A percentile compares a stretch with the other conserved stretches of the same genome.
phyloP scores from a whole-genome alignment of 1,140 invertebrate species.

The Rhizoglyphus robini region DNA sequence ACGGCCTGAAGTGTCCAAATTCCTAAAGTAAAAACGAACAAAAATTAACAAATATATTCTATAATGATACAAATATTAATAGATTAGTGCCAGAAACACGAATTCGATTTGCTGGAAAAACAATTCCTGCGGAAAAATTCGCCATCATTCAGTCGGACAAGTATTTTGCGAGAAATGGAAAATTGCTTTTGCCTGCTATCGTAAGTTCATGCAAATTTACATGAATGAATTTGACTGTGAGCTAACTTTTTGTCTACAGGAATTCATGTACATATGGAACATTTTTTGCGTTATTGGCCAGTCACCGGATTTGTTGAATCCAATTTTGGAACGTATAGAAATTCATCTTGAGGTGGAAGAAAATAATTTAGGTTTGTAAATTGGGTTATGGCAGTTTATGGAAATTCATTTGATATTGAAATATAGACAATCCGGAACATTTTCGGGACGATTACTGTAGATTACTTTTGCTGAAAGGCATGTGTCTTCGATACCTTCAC shows the following conservation, averaged over 20 bases:
- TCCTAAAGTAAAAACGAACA: conserved; percentile 43
- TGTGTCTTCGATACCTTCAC: conserved; percentile 59
- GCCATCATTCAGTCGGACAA: conserved; percentile 65
- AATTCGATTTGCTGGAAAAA: conserved; percentile 85
- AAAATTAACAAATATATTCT: conserved; percentile 7
- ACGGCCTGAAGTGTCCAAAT: conserved; percentile 40
- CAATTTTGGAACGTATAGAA: conserved; percentile 19
- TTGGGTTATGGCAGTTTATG: neutral
- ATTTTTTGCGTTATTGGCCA: conserved; percentile 43
- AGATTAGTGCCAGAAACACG: conserved; percentile 65
- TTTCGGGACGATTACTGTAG: conserved; percentile 34
- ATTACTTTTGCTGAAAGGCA: conserved; percentile 61
- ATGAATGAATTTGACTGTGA: neutral
- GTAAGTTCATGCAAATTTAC: conserved; percentile 29
- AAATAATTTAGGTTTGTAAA: conserved; percentile 28
- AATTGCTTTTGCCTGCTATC: conserved; percentile 60
- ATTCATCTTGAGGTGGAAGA: conserved; percentile 30
- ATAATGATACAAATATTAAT: conserved; percentile 28
- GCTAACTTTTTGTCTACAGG: conserved; percentile 35
- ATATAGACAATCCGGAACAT: neutral
- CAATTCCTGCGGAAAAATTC: conserved; percentile 92
- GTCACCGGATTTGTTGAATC: conserved; percentile 15
- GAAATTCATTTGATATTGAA: too few relatives aligned
- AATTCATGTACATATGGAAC: conserved; percentile 88
- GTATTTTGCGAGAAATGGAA: conserved; percentile 56